A percentile compares a stretch with the other conserved stretches of the same genome.
These are phyloP conservation scores for Diacarnus erythraeanus DNA, from an alignment of 37 sponge, comb jelly and placozoan species.

Conservation along the genomic window DNA sequence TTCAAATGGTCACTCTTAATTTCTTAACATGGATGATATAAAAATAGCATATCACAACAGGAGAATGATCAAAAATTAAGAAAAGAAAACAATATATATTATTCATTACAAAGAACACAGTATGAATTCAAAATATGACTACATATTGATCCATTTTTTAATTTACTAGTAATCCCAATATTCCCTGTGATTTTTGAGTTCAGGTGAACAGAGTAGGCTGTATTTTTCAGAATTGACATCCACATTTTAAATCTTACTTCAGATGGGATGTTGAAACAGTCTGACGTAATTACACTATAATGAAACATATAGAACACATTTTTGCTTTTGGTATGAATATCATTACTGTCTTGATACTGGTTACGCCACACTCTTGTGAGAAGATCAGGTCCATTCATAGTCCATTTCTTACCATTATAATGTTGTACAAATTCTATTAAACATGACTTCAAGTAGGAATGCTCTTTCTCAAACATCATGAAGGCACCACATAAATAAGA, in stretches of 20 bases:
- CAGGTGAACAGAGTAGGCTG: background rate
- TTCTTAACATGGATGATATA: too few species aligned
- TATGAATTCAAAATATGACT: slow-evolving; percentile 2
- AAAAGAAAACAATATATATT: too few species aligned
- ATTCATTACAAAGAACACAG: slow-evolving; percentile 3
- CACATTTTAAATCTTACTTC: background rate
- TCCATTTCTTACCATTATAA: background rate
- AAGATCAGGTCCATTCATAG: background rate
- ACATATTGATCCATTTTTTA: slow-evolving; percentile 1
- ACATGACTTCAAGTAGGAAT: slow-evolving; percentile 6
- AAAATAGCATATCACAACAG: too few species aligned
- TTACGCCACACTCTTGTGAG: background rate
- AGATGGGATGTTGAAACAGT: too few species aligned
- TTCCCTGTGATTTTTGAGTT: background rate
- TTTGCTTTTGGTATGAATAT: background rate
- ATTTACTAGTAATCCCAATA: background rate
- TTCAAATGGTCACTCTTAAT: too few species aligned
- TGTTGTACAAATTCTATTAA: background rate
- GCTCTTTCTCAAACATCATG: background rate
- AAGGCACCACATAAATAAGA: background rate
- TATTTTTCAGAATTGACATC: background rate
- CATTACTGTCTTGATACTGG: background rate
- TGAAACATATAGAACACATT: too few species aligned
- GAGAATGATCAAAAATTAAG: too few species aligned
- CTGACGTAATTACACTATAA: too few species aligned